phyloP scores from a whole-genome alignment of 2,888 invertebrate species.

The Andrena hattorfiana region DNA sequence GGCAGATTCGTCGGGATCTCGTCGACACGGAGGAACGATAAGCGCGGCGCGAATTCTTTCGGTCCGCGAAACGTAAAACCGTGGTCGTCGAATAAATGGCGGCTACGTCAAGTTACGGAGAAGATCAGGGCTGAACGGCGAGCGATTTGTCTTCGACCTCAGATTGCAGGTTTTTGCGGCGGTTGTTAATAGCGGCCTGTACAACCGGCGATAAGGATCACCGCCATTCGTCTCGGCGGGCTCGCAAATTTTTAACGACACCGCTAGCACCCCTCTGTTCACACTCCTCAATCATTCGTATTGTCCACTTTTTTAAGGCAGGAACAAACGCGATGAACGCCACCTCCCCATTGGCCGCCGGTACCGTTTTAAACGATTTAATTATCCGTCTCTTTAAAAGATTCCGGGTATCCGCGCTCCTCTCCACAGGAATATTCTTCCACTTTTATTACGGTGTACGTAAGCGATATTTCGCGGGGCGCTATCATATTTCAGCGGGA shows the following conservation, averaged over 20 bases:
- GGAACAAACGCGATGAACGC: not conserved
- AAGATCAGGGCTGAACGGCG: constrained; percentile 66
- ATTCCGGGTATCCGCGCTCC: constrained; percentile 1
- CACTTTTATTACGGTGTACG: not conserved
- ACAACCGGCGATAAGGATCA: constrained; percentile 77
- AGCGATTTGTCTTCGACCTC: constrained; percentile 80
- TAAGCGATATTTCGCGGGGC: constrained; percentile 5
- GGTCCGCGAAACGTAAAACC: constrained; percentile 62
- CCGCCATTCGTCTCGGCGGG: constrained; percentile 73
- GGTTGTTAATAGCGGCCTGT: constrained; percentile 80
- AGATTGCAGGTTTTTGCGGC: constrained; percentile 80
- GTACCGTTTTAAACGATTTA: constrained; percentile 39
- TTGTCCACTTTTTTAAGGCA: not conserved
- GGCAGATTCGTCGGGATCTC: constrained; percentile 16
- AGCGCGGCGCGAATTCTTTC: constrained; percentile 53
- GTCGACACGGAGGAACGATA: constrained; percentile 35
- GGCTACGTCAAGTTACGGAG: constrained; percentile 64
- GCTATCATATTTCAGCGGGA: constrained; percentile 17
- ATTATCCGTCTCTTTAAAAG: constrained; percentile 25
- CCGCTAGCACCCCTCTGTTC: constrained; percentile 18
- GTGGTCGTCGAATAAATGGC: constrained; percentile 62
- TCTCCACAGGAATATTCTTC: constrained; percentile 19
- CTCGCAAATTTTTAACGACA: constrained; percentile 76
- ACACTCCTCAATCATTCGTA: constrained; percentile 8
- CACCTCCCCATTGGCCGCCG: not conserved